phyloP scores from a whole-genome alignment of 2,113 vertebrate genomes.

The Steatornis caripensis region DNA sequence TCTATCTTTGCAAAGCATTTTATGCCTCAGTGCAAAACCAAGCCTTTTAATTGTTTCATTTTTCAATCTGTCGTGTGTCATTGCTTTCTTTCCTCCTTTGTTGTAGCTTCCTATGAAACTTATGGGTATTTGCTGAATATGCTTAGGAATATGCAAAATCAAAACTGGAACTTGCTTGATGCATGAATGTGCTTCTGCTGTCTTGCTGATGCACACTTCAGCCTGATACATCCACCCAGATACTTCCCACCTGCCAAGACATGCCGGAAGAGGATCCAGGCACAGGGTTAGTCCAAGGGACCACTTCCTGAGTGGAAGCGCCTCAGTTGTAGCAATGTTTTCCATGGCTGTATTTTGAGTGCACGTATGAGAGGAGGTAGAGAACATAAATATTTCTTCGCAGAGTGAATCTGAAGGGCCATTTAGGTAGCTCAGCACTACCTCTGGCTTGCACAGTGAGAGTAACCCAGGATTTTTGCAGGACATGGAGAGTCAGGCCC shows the following conservation, averaged over 20 bases:
- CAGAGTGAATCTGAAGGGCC: not conserved
- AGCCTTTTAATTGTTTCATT: not conserved
- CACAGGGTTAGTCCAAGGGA: not conserved
- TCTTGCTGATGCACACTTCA: not conserved
- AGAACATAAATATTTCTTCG: not conserved
- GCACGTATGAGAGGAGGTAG: not conserved
- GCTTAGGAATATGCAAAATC: not conserved
- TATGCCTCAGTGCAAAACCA: not conserved
- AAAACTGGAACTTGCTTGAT: not conserved
- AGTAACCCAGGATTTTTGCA: not conserved
- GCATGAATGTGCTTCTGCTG: not conserved
- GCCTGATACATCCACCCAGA: not conserved
- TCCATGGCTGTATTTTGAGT: not conserved
- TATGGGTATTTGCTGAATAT: not conserved
- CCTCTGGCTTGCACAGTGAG: not conserved
- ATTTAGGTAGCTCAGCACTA: not conserved
- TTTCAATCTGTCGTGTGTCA: not conserved
- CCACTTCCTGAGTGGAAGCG: not conserved
- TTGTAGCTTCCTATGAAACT: not conserved
- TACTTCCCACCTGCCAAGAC: not conserved
- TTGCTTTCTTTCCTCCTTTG: fast-evolving
- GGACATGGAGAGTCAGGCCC: not conserved
- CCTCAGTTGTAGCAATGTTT: not conserved
- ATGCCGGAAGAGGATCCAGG: not conserved
- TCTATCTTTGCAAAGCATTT: not conserved